A percentile compares a stretch with the other conserved stretches of the same genome.
phyloP scores from a whole-genome alignment of 2,888 invertebrate species.

The Melanotus villosus region DNA sequence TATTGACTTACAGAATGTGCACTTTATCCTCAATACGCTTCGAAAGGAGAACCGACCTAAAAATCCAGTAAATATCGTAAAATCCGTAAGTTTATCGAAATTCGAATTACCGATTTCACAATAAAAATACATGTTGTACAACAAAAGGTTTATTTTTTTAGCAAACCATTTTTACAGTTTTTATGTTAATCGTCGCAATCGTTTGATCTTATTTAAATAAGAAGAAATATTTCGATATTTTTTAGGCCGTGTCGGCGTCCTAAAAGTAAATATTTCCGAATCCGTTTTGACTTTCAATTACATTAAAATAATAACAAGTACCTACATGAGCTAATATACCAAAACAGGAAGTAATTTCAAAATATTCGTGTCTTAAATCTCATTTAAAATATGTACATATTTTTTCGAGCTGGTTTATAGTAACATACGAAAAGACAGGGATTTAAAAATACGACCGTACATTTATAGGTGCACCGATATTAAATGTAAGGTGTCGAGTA shows the following conservation, averaged over 20 bases:
- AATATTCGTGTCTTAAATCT: constrained; percentile 6
- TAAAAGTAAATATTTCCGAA: not conserved
- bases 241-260: not conserved
- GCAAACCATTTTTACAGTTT: too few relatives aligned
- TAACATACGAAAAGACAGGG: constrained; percentile 2
- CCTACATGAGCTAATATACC: not conserved
- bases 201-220: not conserved
- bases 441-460: constrained; percentile 3
- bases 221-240: not conserved
- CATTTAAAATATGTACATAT: constrained; percentile 14
- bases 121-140: too few relatives aligned
- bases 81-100: too few relatives aligned
- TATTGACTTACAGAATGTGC: too few relatives aligned
- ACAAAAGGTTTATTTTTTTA: too few relatives aligned
- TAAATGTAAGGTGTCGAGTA: constrained; percentile 18
- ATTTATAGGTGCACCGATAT: constrained; percentile 13
- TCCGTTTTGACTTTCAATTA: not conserved
- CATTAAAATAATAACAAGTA: not conserved
- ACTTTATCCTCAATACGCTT: too few relatives aligned
- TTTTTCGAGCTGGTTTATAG: constrained; percentile 7
- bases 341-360: constrained; percentile 14
- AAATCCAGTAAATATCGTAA: too few relatives aligned
- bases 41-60: too few relatives aligned
- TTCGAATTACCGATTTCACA: too few relatives aligned
- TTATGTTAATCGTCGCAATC: too few relatives aligned